Evolutionary conservation across 2,797 vertebrate species (phyloP), one percentile per base, ranked within the genome.

Genomic region (Enteromius trimaculatus): DNA sequence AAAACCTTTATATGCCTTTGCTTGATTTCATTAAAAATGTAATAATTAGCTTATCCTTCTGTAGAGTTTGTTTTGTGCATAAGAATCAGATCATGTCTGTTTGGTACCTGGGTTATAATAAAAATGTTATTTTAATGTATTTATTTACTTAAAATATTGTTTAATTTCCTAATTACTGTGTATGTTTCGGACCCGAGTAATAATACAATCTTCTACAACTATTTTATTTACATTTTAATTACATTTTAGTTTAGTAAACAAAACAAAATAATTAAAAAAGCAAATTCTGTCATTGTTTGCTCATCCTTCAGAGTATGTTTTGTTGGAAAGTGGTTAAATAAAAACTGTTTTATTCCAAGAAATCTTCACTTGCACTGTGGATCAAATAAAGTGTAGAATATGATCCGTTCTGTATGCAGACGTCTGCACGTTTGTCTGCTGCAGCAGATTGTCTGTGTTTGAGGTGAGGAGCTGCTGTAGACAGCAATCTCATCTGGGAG

Each of bases 401-500:
- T 76, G 21, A 3, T 76, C 31, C 21, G 11, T 23, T 55, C 72
- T 16, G 7, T 5, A 39, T 39, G 72, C 51, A 76, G 51, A 23
- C 51, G 14, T 37, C 21, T 58, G 11, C 37, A 2, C 1, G 26
- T 53, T 31, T 21, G 44, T 72, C 23, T 31, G 16, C 69, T 49
- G 70, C 47, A 55, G 10, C 26, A 23, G 49, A 7, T 29, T 51
- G 26, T 72, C 47, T 74, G 71, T 1, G 47, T 74, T 8, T 74
- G 19, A 51, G 47, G 10, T 0, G 47, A 34, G 70, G 29, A 34
- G 29, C 70, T 53, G 9, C 26, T 34, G 47, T 21, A 72, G 47
- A 53, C 47, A 7, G 29, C 49, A 74, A 4, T 74, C 71, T 53
- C 71, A 55, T 55, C 19, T 74, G 49, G 29, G 29, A 74, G 71